Evolutionary conservation across 1,140 invertebrate genomes (phyloP).

Genomic region (Muscidifurax raptorellus): DNA sequence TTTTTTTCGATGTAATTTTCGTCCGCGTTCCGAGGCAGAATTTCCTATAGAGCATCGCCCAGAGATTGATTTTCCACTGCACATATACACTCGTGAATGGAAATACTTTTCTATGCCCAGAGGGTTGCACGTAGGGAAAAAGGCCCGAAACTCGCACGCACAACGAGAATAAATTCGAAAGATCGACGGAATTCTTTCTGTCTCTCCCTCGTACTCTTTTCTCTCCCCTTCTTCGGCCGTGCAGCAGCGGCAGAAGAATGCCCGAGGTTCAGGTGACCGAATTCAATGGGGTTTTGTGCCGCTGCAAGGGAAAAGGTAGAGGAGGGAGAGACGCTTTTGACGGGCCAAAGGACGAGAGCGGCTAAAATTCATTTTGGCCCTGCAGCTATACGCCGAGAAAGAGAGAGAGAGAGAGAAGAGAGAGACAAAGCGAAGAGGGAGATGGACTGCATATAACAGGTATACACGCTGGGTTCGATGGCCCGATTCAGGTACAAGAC

Average conservation of each 20-base stretch:
- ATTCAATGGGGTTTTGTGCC: constrained; percentile 53
- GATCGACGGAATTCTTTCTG: constrained; percentile 33
- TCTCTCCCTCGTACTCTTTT: neutral
- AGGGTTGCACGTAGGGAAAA: neutral
- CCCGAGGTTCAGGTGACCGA: constrained; percentile 46
- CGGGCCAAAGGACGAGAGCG: constrained; percentile 40
- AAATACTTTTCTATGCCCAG: too few species aligned
- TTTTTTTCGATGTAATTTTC: neutral
- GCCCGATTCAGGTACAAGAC: constrained; percentile 49
- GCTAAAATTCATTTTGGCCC: constrained; percentile 35
- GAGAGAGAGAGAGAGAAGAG: constrained; percentile 21
- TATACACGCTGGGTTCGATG: constrained; percentile 49
- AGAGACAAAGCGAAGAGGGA: constrained; percentile 27
- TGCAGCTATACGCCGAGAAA: constrained; percentile 5
- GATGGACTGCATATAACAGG: constrained; percentile 29
- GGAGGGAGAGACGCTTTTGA: constrained; percentile 25
- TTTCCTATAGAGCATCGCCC: neutral
- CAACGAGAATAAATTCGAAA: constrained; percentile 36
- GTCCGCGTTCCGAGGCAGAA: too few species aligned
- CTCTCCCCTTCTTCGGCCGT: constrained; percentile 2
- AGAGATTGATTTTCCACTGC: neutral
- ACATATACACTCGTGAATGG: neutral
- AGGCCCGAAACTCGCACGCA: neutral
- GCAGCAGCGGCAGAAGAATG: constrained; percentile 24
- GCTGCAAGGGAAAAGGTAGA: constrained; percentile 16